Base-by-base conservation (phyloP, 2,113 vertebrate species). In the Gymnorhina tibicen region DNA sequence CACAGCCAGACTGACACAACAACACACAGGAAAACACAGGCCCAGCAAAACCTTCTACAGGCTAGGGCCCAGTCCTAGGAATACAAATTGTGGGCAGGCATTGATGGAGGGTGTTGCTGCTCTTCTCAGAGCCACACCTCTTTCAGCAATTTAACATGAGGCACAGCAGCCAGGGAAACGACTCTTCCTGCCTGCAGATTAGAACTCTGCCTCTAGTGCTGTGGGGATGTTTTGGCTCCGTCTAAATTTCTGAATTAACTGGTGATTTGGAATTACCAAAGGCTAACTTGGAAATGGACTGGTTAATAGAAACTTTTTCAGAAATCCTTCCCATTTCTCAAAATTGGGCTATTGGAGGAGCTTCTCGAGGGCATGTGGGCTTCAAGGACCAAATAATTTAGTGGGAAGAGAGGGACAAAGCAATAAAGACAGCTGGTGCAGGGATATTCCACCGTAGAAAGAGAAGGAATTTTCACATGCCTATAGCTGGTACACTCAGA, bases 111-210 rank as follows among this genome's bases (percentile, higher is more conserved):
- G 6, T 8, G 37, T 2, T 59, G 44, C 39, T 84, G 49, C 46
- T 41, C 49, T 44, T 23, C 72, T 42, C 73, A 17, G 17, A 68
- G 11, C 58, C 10, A 7, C 5, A 18, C 2, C 35, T 50, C 27
- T 8, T 1, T 0, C 7, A 13, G 37, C 53, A 42, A 5, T 16
- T n/a, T 1, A 3, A 14, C 23, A 47, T 30, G 11, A 46, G n/a
- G 16, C 52, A 76, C 30, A 6, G 4, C 4, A 62, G 56, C 6
- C 16, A 80, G 21, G 21, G 23, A 24, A 80, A 11, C 7, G 0
- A 18, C 20, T 37, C 37, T 20, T 24, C 28, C 28, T 3, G 1
- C 46, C 35, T 11, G 12, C 33, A 23, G 7, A 58, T 11, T 9
- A 30, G 32, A 85, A 59, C 37, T 9, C 27, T 46, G 5, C 19